Base-by-base conservation (phyloP, 37 sponge, comb jelly and placozoan species). In the Aphrocallistes beatrix region DNA sequence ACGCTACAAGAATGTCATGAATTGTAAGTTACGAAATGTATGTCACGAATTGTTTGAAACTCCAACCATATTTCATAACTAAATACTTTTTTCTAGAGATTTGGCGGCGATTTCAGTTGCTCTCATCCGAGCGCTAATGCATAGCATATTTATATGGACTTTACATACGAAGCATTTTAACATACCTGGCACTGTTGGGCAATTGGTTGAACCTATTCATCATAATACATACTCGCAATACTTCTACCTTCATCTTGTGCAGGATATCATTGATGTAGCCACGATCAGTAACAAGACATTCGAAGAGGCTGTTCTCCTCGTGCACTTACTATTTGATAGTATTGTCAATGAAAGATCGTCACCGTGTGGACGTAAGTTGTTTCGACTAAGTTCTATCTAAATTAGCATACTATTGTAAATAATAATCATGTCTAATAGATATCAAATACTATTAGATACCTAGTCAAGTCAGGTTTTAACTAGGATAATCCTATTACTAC, bases 171-270 rank as follows among this genome's bases (percentile, higher is more conserved):
- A 6, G 3, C 25, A 60, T 60, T 25, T 21, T 3, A 1, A 19
- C 6, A 3, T 8, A 25, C 75, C 75, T 60, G 8, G 28, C 34
- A 60, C 6, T 19, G 34, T 60, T 19, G n/a, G 28, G n/a, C 75
- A 3, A 13, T 13, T 60, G n/a, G 75, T 60, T 19, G 75, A 60
- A 28, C 34, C 3, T 60, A 60, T 30, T 19, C 28, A 13, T 3
- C 8, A 21, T 60, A 19, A 28, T 13, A 60, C 75, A 3, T 60
- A 28, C n/a, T 60, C 75, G 34, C 6, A 60, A 13, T 60, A 60
- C 75, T 60, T 60, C 75, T 60, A 25, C 75, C 75, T 60, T 3
- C 75, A 60, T 60, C 75, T 60, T 25, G n/a, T 60, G 1, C 75
- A 60, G 75, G 75, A 60, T 13, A 60, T 60, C 75, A 60, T 6